Percentiles rank a stretch among this genome's conserved stretches.
phyloP scores from a whole-genome alignment of 2,797 vertebrate species.

The Epinephelus malabaricus region DNA sequence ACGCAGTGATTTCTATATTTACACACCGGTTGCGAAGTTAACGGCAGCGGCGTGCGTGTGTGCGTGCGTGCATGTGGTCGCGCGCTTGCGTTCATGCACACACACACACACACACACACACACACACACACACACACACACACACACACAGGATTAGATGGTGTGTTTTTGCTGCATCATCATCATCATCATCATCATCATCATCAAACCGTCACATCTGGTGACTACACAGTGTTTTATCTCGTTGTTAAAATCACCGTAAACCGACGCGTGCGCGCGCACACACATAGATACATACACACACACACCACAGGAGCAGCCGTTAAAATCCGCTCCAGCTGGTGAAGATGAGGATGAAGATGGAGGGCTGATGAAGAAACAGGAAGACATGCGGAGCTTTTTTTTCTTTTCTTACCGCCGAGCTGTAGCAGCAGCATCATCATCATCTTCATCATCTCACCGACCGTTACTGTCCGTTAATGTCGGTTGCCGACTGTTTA shows the following conservation, averaged over 20 bases:
- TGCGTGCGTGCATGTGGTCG: too few species aligned
- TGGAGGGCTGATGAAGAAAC: not conserved
- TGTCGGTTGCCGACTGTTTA: conserved; percentile 27
- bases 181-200: conserved; percentile 9
- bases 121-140: not conserved
- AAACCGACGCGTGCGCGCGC: not conserved
- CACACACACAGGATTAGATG: not conserved
- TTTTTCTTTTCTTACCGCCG: conserved; percentile 53
- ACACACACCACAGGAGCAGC: not conserved
- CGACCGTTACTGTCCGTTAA: not conserved
- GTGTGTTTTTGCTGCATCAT: conserved; percentile 20
- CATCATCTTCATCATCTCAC: conserved; percentile 45
- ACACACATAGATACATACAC: not conserved
- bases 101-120: not conserved
- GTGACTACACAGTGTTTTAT: not conserved
- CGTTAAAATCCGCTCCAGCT: not conserved
- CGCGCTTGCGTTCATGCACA: not conserved
- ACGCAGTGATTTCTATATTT: conserved; percentile 68
- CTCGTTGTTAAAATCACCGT: not conserved
- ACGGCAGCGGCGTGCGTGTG: conserved; percentile 3
- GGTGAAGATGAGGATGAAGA: conserved; percentile 12
- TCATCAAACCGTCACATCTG: conserved; percentile 5
- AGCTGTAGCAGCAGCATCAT: conserved; percentile 26
- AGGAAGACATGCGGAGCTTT: not conserved
- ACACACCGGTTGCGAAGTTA: conserved; percentile 36